Evolutionary conservation across 1,140 invertebrate genomes (phyloP).

Genomic region (Hyposmocoma kahamanoa): DNA sequence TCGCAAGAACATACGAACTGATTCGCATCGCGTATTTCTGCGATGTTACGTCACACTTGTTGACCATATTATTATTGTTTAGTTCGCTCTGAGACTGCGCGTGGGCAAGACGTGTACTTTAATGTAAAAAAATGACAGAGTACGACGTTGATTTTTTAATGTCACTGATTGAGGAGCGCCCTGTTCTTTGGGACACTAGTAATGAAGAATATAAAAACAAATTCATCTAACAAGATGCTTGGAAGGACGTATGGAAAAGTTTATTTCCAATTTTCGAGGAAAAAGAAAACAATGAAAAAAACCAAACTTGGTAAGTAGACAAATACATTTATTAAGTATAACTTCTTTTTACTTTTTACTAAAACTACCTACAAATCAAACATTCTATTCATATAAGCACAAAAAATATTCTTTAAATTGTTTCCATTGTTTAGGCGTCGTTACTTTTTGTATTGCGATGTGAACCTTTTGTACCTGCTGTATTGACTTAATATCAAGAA

Average conservation of each 20-base stretch:
- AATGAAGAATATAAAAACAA: conserved; percentile 21
- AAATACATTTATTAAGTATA: conserved; percentile 1
- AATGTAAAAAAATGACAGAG: conserved; percentile 6
- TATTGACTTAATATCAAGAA: conserved; percentile 2
- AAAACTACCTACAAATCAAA: conserved; percentile 11
- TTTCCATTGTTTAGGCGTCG: neutral
- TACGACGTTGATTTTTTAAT: conserved; percentile 15
- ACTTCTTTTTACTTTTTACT: conserved; percentile 5
- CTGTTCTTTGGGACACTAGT: conserved; percentile 21
- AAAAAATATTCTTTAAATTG: conserved; percentile 6
- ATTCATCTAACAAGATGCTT: conserved; percentile 19
- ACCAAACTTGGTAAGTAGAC: conserved; percentile 13
- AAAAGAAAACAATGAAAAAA: conserved; percentile 17
- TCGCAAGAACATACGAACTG: conserved; percentile 10
- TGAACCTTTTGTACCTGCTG: neutral
- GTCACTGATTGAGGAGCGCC: conserved; percentile 19
- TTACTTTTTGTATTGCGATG: neutral
- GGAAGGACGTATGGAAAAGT: conserved; percentile 21
- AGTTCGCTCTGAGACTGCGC: conserved; percentile 10
- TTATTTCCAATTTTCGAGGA: conserved; percentile 20
- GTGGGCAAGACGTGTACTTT: conserved; percentile 12
- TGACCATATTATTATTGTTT: conserved; percentile 13
- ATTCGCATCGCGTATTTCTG: conserved; percentile 11
- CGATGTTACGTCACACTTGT: conserved; percentile 15
- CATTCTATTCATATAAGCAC: conserved; percentile 11